Base-by-base conservation (phyloP, 2,888 invertebrate genomes). In the Morpho deidamia region DNA sequence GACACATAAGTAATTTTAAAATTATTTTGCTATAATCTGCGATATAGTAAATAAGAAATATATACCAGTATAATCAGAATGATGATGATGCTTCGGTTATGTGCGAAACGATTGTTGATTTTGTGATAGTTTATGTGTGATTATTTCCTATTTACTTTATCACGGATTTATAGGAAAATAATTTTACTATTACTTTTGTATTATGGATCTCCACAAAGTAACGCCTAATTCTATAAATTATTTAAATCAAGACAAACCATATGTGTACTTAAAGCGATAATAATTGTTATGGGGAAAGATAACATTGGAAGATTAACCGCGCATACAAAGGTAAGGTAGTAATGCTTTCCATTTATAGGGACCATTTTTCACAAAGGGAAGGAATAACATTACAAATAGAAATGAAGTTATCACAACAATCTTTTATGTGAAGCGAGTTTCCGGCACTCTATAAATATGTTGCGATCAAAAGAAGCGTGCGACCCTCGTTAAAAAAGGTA, bases 401-500 rank as follows among this genome's bases (percentile, higher is more conserved):
- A 55, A 58, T 59, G 63, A 58, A 62, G 59, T 64, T 69, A 68
- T 69, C 69, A 62, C 50, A 59, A 52, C 61, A 63, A 67, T 69
- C 63, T 65, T 58, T 64, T 51, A 38, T 43, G 46, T 59, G 50
- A 57, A 59, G 59, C 54, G 59, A 55, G 56, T 52, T 62, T 58
- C 60, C 59, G 60, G 56, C 59, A 52, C 59, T 44, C 56, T 43
- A 56, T 52, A 59, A 54, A 59, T 59, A 56, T 56, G 53, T 37
- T 44, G 47, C 39, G 45, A 50, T 45, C 58, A 51, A 60, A 63
- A 60, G 63, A 63, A 63, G 53, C 51, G 45, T 49, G 50, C 44
- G 63, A 72, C 74, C 76, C 72, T 75, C 70, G 74, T 74, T 70
- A 69, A 65, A 64, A 69, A 65, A 59, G 40, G 58, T 58, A 68